Evolutionary conservation across 2,113 vertebrate species (phyloP).

Genomic region (Verasper variegatus): DNA sequence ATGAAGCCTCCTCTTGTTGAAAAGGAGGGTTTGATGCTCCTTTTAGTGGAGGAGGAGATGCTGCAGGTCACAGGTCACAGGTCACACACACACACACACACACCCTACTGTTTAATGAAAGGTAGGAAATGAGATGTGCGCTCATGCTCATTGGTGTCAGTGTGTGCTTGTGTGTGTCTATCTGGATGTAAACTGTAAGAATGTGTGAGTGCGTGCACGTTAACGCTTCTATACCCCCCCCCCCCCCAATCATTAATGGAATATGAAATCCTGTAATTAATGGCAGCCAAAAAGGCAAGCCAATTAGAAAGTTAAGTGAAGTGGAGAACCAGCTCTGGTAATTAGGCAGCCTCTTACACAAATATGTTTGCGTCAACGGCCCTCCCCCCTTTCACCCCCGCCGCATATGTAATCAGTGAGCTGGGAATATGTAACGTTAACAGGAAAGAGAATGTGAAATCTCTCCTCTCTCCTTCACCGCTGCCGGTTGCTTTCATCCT

Average conservation of each 20-base stretch:
- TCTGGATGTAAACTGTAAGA: conserved; percentile 44
- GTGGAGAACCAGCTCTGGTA: conserved; percentile 92
- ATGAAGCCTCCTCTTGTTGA: conserved; percentile 45
- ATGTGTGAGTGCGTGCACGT: conserved; percentile 41
- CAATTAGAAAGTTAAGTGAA: conserved; percentile 99
- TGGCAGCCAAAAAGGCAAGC: conserved; percentile 94
- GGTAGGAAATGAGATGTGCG: conserved; percentile 46
- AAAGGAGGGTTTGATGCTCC: conserved; percentile 15
- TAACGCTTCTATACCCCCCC: conserved; percentile 22
- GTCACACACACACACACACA: conserved; percentile 31
- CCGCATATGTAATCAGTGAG: conserved; percentile 73
- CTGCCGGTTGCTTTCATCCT: conserved; percentile 35
- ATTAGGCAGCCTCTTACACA: conserved; percentile 89
- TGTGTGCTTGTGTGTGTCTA: conserved; percentile 13
- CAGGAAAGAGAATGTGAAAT: conserved; percentile 53
- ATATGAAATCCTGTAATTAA: conserved; percentile 98
- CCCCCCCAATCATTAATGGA: conserved; percentile 90
- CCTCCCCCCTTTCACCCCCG: conserved; percentile 52
- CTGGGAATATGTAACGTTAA: conserved; percentile 60
- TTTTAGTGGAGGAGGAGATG: conserved; percentile 29
- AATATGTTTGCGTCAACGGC: conserved; percentile 82
- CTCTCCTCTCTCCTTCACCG: conserved; percentile 27
- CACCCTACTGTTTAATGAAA: conserved; percentile 37
- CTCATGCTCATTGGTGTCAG: conserved; percentile 47
- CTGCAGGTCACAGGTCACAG: conserved; percentile 37